These are phyloP conservation scores for Nasua narica DNA, from an alignment of 2,797 vertebrate genomes.

Conservation along the genomic window DNA sequence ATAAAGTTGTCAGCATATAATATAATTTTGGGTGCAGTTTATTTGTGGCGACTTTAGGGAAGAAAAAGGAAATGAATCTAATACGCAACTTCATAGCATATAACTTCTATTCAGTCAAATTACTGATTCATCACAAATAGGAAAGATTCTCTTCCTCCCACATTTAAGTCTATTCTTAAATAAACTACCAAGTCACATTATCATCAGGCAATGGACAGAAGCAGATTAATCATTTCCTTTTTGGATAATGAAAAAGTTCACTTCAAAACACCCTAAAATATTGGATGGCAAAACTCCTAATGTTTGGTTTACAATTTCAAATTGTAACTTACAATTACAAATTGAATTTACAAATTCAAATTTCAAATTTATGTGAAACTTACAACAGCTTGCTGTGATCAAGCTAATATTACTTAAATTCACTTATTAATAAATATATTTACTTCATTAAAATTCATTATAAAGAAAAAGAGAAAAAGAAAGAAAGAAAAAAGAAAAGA, in stretches of 20 bases:
- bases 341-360: not conserved
- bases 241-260: constrained; percentile 54
- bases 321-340: not conserved
- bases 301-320: not conserved
- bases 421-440: not conserved
- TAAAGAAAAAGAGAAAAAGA: not conserved
- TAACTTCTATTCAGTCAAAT: not conserved
- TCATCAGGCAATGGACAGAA: constrained; percentile 31
- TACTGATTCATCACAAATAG: not conserved
- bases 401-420: not conserved
- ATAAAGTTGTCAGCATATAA: constrained; percentile 1
- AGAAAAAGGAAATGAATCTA: not conserved
- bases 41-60: not conserved
- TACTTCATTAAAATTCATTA: too few relatives aligned
- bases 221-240: constrained; percentile 62
- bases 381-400: not conserved
- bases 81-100: not conserved
- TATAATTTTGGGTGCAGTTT: not conserved
- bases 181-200: constrained; percentile 42
- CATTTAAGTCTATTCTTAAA: constrained; percentile 19
- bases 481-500: too few relatives aligned
- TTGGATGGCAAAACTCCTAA: not conserved
- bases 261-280: constrained; percentile 34
- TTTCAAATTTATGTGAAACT: not conserved
- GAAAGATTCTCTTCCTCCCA: not conserved